A percentile compares a stretch with the other conserved stretches of the same genome.
phyloP scores from a whole-genome alignment of 2,888 invertebrate species.

The Spisula solida region DNA sequence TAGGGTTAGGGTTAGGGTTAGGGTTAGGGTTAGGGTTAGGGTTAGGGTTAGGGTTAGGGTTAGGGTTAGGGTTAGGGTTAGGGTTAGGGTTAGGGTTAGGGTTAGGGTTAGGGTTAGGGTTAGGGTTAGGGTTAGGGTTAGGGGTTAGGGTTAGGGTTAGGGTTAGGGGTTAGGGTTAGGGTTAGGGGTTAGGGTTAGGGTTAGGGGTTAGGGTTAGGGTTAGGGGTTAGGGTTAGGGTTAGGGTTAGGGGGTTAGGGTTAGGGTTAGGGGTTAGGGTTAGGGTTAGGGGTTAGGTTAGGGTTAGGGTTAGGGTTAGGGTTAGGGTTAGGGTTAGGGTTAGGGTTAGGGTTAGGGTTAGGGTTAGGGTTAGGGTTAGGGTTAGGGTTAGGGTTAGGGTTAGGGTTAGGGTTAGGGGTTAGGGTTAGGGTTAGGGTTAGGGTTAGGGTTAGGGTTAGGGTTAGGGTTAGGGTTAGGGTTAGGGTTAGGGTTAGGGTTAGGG shows the following conservation, averaged over 20 bases:
- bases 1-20: constrained; percentile 65
- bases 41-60: constrained; percentile 53
- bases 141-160: no score
- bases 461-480: constrained; percentile 57
- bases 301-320: constrained; percentile 43
- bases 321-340: constrained; percentile 30
- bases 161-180: no score
- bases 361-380: constrained; percentile 73
- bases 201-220: no score
- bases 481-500: constrained; percentile 53
- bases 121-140: constrained; percentile 72
- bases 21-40: constrained; percentile 62
- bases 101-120: constrained; percentile 72
- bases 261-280: no score
- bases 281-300: no score
- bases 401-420: no score
- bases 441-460: constrained; percentile 56
- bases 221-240: no score
- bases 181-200: no score
- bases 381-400: no score
- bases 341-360: constrained; percentile 32
- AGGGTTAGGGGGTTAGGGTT: no score
- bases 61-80: constrained; percentile 54
- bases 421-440: constrained; percentile 67
- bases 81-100: constrained; percentile 66